Evolutionary conservation across 2,797 vertebrate genomes (phyloP), one percentile per base, ranked within the genome.

Genomic region (Dryobates pubescens): DNA sequence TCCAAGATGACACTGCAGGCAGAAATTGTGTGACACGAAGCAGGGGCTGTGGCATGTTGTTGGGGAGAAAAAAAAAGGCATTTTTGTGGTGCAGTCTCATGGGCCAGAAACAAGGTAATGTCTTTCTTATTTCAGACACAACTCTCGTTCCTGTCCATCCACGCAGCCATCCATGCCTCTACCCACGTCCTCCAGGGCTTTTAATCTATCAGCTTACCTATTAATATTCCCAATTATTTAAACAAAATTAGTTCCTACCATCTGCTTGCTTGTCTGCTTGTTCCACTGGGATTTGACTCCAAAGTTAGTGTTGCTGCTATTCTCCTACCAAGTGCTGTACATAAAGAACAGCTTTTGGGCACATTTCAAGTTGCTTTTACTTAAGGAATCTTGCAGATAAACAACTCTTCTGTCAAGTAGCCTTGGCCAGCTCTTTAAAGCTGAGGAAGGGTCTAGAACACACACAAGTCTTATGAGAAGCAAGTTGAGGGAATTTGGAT

Each of bases 151-250:
- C 57, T 86, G 36, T 64, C 65, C 51, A 56, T 72, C 72, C 84
- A 58, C 53, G 34, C 80, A 76, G 41, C 58, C 69, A 68, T 63
- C 72, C 59, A 43, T 65, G 41, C 47, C 62, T 58, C 64, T 69
- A 30, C 32, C 73, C 51, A 11, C 34, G 62, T 51, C 82, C 82
- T 90, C 69, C 38, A 62, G 43, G n/a, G 41, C 8, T 82, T 91
- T 85, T 71, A 43, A 88, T 86, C 79, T 22, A 82, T 56, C 65
- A 89, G 59, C 18, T 89, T 94, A 56, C 43, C 34, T 82, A 82
- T 93, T 95, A 94, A 95, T 95, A 92, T 56, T 83, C 53, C 41
- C 85, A 90, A 95, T 95, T 93, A 94, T 95, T 95, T 89, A 80
- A 89, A 87, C 82, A 92, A 82, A 94, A 85, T 93, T 61, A 77